Evolutionary conservation across 2,888 invertebrate species (phyloP), one percentile per base, ranked within the genome.

Genomic region (Maniola hyperantus): DNA sequence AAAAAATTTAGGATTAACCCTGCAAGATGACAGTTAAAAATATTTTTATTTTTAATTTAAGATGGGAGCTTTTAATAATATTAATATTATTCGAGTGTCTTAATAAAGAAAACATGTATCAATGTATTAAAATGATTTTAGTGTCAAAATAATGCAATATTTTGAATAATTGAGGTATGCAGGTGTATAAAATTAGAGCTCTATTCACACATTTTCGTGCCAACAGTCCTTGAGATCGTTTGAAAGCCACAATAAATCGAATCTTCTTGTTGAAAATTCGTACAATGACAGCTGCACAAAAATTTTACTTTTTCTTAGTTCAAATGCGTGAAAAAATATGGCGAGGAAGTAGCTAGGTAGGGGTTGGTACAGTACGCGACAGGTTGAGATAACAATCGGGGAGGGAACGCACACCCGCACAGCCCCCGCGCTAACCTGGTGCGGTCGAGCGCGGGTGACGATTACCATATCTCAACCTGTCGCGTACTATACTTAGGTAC

Each of bases 151-250:
- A 51, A 65, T 62, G 48, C 59, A 64, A 42, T 36, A 10, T 66
- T 58, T 63, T 54, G 34, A 60, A 59, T 59, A 53, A 57, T n/a
- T n/a, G n/a, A n/a, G n/a, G n/a, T n/a, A n/a, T 50, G 44, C 57
- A 60, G 15, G 46, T 67, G 26, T 60, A 33, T 61, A 53, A n/a
- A 46, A 39, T 60, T 33, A 65, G 44, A 51, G 39, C 34, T 70
- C 68, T 57, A 34, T 67, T 70, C 68, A 67, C 65, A 70, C 57
- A 70, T 70, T 70, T 67, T 64, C n/a, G 15, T 62, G 39, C 36
- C 42, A 51, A 51, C 13, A 13, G 26, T 48, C 8, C 48, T 48
- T 8, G 8, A 7, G 15, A 18, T 46, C 6, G 44, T n/a, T 46
- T 46, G 15, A 46, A 46, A 46, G 7, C 46, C 7, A 46, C 4